Conservation (phyloP, 2,113 vertebrate species). For the Regulus satrapa region DNA sequence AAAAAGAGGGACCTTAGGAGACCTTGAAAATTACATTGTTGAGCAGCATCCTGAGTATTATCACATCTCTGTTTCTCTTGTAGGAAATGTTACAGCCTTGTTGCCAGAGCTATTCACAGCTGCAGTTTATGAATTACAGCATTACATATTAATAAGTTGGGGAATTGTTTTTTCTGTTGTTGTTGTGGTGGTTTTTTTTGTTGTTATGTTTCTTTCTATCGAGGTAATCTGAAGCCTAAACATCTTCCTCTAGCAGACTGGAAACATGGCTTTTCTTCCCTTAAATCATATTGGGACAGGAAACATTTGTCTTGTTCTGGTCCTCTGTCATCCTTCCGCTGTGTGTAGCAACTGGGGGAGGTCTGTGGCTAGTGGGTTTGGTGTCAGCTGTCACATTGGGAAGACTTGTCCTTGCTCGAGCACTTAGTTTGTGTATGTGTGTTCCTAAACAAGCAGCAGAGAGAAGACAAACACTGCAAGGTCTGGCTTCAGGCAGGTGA, state of each 20-base stretch:
- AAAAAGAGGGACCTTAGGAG: not conserved
- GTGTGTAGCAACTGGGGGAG: not conserved
- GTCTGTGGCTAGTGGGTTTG: not conserved
- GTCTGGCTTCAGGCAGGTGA: not conserved
- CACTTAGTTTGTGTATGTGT: fast-evolving
- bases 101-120: not conserved
- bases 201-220: not conserved
- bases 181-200: too few relatives aligned
- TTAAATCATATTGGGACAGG: not conserved
- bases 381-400: not conserved
- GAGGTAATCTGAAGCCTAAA: not conserved
- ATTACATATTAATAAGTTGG: not conserved
- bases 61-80: not conserved
- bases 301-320: not conserved
- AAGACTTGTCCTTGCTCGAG: not conserved
- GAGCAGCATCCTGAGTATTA: not conserved
- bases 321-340: not conserved
- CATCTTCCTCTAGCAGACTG: not conserved
- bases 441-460: not conserved
- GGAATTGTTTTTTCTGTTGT: not conserved
- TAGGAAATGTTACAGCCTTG: not conserved
- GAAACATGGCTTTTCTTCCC: not conserved
- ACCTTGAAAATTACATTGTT: not conserved
- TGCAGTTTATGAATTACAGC: not conserved
- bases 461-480: not conserved